A percentile compares a stretch with the other conserved stretches of the same genome.
These are phyloP conservation scores for Heliconius hewitsoni DNA, from an alignment of 1,140 invertebrate species.

Conservation along the genomic window DNA sequence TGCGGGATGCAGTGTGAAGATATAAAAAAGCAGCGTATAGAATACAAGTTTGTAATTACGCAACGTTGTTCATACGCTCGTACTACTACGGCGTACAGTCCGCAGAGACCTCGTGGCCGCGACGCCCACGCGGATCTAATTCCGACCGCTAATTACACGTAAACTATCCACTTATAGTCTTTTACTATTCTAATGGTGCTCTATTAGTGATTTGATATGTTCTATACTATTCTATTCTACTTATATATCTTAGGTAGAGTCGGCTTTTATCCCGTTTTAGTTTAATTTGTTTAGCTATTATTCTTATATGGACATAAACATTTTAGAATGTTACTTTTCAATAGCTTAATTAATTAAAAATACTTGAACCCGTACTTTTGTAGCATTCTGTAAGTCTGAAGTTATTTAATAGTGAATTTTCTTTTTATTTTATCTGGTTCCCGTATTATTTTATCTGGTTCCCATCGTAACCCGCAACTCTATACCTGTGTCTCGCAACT, in stretches of 20 bases:
- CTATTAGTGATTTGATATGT: background rate
- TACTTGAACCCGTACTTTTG: no score
- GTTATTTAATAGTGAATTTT: no score
- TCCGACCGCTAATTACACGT: background rate
- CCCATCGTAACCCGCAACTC: background rate
- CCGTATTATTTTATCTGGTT: background rate
- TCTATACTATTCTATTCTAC: background rate
- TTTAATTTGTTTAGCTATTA: no score
- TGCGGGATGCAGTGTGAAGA: background rate
- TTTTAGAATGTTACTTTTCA: no score
- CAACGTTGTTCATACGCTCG: background rate
- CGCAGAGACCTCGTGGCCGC: background rate
- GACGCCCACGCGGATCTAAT: background rate
- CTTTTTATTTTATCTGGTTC: background rate
- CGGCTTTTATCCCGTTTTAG: no score
- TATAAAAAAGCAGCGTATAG: background rate
- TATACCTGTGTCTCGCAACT: background rate
- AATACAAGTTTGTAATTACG: background rate
- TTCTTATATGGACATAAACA: no score
- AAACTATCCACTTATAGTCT: conserved; percentile 3
- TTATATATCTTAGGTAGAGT: background rate
- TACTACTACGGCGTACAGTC: background rate
- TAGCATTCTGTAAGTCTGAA: no score
- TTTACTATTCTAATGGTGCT: background rate
- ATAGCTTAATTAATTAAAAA: no score